A percentile compares a stretch with the other conserved stretches of the same genome.
Evolutionary conservation across 2,888 invertebrate genomes (phyloP).

Genomic region (Keiferia lycopersicella): DNA sequence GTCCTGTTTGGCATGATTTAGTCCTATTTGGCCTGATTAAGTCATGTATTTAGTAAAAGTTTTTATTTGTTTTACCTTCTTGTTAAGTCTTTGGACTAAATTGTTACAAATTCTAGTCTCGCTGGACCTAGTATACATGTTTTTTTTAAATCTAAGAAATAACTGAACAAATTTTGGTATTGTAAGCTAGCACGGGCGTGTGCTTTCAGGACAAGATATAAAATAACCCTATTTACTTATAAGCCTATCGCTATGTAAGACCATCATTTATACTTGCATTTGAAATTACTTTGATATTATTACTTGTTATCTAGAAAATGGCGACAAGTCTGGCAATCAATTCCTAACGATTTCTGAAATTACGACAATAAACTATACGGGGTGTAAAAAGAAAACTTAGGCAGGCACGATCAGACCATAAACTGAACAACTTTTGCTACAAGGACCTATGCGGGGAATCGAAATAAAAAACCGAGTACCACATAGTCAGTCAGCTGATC

Average conservation of each 20-base stretch:
- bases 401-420: too few species aligned
- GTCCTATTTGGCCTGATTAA: neutral
- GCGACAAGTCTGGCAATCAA: too few species aligned
- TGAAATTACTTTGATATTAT: slow-evolving; percentile 9
- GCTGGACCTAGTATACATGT: neutral
- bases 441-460: too few species aligned
- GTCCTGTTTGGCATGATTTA: neutral
- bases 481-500: too few species aligned
- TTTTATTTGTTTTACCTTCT: too few species aligned
- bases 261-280: neutral
- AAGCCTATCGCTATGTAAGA: neutral
- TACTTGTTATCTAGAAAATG: neutral
- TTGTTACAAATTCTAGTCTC: neutral
- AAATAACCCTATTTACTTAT: slow-evolving; percentile 1
- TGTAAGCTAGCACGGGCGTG: neutral
- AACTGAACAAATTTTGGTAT: neutral
- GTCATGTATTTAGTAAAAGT: too few species aligned
- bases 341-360: too few species aligned
- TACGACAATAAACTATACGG: too few species aligned
- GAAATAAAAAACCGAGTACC: too few species aligned
- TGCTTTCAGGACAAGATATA: neutral
- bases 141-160: neutral
- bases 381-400: too few species aligned
- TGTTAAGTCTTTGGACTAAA: too few species aligned
- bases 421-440: too few species aligned